A percentile compares a stretch with the other conserved stretches of the same genome.
Evolutionary conservation across 2,113 vertebrate species (phyloP).

Genomic region (Heterotilapia buettikoferi): DNA sequence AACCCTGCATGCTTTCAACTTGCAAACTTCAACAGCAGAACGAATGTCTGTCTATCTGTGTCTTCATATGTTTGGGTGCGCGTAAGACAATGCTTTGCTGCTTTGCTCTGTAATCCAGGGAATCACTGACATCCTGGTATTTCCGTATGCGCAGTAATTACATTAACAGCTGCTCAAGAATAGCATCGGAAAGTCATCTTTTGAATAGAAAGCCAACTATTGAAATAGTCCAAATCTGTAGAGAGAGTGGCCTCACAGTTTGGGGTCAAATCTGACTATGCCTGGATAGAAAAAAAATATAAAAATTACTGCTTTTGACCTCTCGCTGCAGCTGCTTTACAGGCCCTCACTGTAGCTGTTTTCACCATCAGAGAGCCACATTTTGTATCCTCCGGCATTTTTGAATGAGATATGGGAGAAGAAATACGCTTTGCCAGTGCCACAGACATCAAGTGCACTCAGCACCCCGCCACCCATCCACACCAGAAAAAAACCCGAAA

Average conservation of each 20-base stretch:
- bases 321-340: constrained; percentile 42
- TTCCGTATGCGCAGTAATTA: constrained; percentile 49
- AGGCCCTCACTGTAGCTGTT: constrained; percentile 29
- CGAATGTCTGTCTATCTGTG: not conserved
- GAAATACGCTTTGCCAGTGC: not conserved
- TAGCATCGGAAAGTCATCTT: constrained; percentile 45
- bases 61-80: constrained; percentile 41
- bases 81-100: constrained; percentile 33
- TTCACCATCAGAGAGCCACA: constrained; percentile 47
- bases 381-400: constrained; percentile 3
- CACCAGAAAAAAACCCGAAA: too few species aligned
- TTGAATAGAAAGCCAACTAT: constrained; percentile 43
- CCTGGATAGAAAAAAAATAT: constrained; percentile 1
- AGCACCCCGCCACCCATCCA: not conserved
- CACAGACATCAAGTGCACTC: too few species aligned
- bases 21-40: constrained; percentile 58
- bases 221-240: constrained; percentile 49
- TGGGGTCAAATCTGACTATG: constrained; percentile 9
- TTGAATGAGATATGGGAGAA: constrained; percentile 7
- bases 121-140: constrained; percentile 52
- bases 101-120: constrained; percentile 39
- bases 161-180: constrained; percentile 60
- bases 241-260: constrained; percentile 32
- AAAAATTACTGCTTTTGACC: constrained; percentile 29
- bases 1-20: constrained; percentile 53